Conservation (phyloP, 1,140 invertebrate species). For the Drosophila navojoa region DNA sequence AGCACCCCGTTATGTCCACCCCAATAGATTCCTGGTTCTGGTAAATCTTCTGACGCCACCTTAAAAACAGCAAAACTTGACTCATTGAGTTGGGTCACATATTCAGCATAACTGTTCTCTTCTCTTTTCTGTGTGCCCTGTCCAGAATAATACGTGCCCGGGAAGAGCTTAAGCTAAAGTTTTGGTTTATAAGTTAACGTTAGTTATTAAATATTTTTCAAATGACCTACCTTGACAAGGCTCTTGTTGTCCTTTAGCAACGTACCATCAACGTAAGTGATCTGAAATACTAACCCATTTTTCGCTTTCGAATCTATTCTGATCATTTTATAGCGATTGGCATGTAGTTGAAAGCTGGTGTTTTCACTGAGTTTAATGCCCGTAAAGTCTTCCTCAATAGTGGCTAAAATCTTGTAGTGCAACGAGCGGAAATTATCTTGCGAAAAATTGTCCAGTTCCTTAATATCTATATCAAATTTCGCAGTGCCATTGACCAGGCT, state of each 20-base stretch:
- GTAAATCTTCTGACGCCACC: conserved; percentile 54
- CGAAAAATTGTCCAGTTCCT: conserved; percentile 85
- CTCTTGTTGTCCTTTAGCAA: conserved; percentile 64
- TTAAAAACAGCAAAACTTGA: conserved; percentile 64
- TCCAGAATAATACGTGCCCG: conserved; percentile 74
- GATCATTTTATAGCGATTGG: conserved; percentile 93
- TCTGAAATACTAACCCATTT: conserved; percentile 86
- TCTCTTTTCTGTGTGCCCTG: conserved; percentile 46
- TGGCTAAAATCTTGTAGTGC: conserved; percentile 87
- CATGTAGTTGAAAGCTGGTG: conserved; percentile 89
- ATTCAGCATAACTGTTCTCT: conserved; percentile 43
- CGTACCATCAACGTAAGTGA: conserved; percentile 62
- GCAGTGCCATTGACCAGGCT: conserved; percentile 89
- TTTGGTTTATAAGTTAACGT: too few species aligned
- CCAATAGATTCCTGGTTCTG: too few species aligned
- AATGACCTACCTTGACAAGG: conserved; percentile 86
- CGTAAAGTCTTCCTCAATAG: conserved; percentile 90
- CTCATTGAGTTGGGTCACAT: conserved; percentile 64
- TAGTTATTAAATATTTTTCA: conserved; percentile 64
- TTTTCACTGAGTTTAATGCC: conserved; percentile 91
- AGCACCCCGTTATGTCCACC: conserved; percentile 47
- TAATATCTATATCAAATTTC: conserved; percentile 88
- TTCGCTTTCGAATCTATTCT: conserved; percentile 89
- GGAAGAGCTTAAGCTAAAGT: conserved; percentile 85
- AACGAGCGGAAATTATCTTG: conserved; percentile 84